Conservation (phyloP, 2,888 invertebrate species). For the Ectropis crepuscularia region DNA sequence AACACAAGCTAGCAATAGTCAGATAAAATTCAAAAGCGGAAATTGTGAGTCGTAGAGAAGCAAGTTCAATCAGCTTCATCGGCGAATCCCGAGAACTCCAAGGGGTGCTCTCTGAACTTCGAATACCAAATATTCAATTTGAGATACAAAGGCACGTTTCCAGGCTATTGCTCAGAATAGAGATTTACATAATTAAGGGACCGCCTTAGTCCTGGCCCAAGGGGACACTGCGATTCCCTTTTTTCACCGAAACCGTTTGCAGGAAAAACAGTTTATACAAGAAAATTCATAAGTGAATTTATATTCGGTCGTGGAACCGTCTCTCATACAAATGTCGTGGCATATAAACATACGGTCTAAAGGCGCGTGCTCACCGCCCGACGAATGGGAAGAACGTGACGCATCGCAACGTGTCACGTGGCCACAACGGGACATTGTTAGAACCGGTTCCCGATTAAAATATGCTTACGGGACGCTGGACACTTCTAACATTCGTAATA, state of each 20-base stretch:
- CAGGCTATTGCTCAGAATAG: constrained; percentile 19
- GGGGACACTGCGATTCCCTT: constrained; percentile 17
- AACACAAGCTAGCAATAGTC: not conserved
- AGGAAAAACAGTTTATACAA: constrained; percentile 12
- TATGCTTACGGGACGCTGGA: constrained; percentile 47
- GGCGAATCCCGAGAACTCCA: constrained; percentile 1
- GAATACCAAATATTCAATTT: constrained; percentile 22
- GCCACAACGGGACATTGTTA: constrained; percentile 27
- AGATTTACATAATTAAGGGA: constrained; percentile 23
- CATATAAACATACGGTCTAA: constrained; percentile 26
- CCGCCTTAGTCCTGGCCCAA: constrained; percentile 16
- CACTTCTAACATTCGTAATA: constrained; percentile 46
- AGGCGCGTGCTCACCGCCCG: constrained; percentile 20
- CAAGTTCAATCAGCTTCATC: constrained; percentile 8
- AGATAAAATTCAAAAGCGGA: not conserved
- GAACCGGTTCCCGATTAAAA: constrained; percentile 14
- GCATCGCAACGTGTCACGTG: constrained; percentile 18
- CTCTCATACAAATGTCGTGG: constrained; percentile 17
- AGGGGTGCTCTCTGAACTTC: constrained; percentile 10
- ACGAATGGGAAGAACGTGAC: constrained; percentile 30
- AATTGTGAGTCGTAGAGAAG: constrained; percentile 1
- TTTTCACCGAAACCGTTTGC: constrained; percentile 12
- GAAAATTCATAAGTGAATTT: constrained; percentile 34
- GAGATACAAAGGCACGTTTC: constrained; percentile 22
- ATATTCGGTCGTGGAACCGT: constrained; percentile 26